Base-by-base conservation (phyloP, 2,113 vertebrate species). In the Sialia sialis region DNA sequence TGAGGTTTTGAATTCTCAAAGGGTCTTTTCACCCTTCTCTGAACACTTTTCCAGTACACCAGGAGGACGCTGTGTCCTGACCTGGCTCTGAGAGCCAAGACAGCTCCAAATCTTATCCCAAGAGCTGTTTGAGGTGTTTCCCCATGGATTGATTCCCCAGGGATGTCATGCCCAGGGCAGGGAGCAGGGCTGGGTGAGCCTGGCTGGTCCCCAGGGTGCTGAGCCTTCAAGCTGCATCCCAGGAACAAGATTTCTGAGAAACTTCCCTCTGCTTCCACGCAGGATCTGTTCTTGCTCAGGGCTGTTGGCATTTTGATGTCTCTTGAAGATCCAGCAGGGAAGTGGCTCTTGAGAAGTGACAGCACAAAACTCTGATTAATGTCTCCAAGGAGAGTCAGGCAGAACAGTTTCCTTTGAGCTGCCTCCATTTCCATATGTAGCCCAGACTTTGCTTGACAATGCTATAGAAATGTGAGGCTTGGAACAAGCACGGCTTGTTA, bases 331-430 rank as follows among this genome's bases (percentile, higher is more conserved):
- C 5, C 30, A 72, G 67, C 44, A 64, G 88, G 59, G 76, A 77
- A 93, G 12, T 32, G 59, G 77, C 59, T 90, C 84, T 55, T 34
- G 68, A 84, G 86, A 64, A 95, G 10, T 81, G 92, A 92, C 92
- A 94, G 94, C 72, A 39, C 36, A 17, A 60, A 94, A 34, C 48
- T 94, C 76, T 92, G 89, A 90, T 92, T 78, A 92, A 88, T 90
- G 84, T 94, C 94, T 94, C 90, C 63, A 72, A 93, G 92, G 96
- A 67, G 55, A 94, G 83, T 69, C 86, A 81, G 67, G 43, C 76
- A 84, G 86, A 86, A 83, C 22, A 4, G 6, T 55, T 85, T 90
- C n/a, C 72, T 94, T 48, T 39, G 90, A 94, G 85, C 85, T 66
- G 90, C 92, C 85, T 80, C 85, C 38, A n/a, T 85, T 87, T 85